Conservation (phyloP, 1,140 invertebrate genomes). For the Stenopsyche tienmushanensis region DNA sequence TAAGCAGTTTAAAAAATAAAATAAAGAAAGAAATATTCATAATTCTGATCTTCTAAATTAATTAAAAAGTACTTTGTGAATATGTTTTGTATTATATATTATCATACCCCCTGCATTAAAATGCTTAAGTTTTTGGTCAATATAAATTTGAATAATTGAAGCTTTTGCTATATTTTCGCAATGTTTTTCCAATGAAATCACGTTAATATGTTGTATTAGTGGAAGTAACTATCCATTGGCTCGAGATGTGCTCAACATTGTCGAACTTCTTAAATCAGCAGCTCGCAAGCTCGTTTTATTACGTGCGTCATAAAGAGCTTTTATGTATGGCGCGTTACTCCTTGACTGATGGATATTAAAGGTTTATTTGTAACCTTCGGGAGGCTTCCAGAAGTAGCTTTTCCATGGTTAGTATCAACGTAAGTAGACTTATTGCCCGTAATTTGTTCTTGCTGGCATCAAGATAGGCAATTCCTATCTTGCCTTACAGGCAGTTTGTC, state of each 20-base stretch:
- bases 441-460: constrained; percentile 29
- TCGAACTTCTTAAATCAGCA: neutral
- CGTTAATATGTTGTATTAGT: too few species aligned
- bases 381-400: neutral
- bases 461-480: constrained; percentile 28
- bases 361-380: constrained; percentile 16
- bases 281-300: neutral
- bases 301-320: constrained; percentile 17
- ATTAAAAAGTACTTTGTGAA: too few species aligned
- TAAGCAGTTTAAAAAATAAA: too few species aligned
- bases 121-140: too few species aligned
- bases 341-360: constrained; percentile 24
- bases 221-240: too few species aligned
- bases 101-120: too few species aligned
- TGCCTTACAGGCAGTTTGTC: constrained; percentile 24
- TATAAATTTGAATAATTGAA: too few species aligned
- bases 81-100: too few species aligned
- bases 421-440: constrained; percentile 30
- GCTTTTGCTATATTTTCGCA: too few species aligned
- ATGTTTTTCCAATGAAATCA: too few species aligned
- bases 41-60: too few species aligned
- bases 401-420: constrained; percentile 18
- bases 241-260: neutral
- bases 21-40: too few species aligned
- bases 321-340: constrained; percentile 6